These are phyloP conservation scores for Benthochromis sp. DNA, from an alignment of 2,113 vertebrate species.

Conservation along the genomic window DNA sequence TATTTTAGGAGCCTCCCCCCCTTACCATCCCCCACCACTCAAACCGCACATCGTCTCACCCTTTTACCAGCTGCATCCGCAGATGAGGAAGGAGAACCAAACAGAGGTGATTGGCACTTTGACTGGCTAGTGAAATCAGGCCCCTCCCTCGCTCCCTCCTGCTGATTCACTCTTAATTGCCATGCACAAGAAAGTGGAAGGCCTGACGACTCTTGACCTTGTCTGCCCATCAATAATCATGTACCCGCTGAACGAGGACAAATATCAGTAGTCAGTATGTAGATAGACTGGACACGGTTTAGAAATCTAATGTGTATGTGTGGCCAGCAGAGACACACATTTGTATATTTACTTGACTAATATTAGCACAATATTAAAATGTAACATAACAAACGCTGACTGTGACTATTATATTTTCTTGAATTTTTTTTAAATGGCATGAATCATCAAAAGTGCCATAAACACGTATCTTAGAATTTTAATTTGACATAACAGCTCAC, in stretches of 20 bases:
- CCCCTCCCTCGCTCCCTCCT: slow-evolving; percentile 15
- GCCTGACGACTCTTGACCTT: slow-evolving; percentile 62
- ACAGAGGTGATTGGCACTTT: slow-evolving; percentile 60
- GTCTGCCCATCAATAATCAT: slow-evolving; percentile 47
- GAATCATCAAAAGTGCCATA: not conserved
- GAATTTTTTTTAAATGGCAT: not conserved
- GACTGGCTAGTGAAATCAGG: slow-evolving; percentile 48
- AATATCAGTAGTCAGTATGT: slow-evolving; percentile 35
- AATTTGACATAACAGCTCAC: not conserved
- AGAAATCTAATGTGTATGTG: not conserved
- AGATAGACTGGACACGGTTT: not conserved
- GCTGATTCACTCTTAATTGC: slow-evolving; percentile 60
- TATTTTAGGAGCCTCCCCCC: not conserved
- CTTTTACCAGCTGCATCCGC: not conserved
- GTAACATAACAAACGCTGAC: not conserved
- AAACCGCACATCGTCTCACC: not conserved
- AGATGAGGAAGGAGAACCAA: slow-evolving; percentile 41
- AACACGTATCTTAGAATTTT: not conserved
- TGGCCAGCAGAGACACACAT: not conserved
- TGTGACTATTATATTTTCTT: not conserved
- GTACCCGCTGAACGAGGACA: not conserved
- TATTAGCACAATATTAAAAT: not conserved
- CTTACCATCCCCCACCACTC: not conserved
- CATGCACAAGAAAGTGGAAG: slow-evolving; percentile 40
- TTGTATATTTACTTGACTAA: not conserved